Evolutionary conservation across 2,797 vertebrate species (phyloP).

Genomic region (Paratrypauchen microcephalus): DNA sequence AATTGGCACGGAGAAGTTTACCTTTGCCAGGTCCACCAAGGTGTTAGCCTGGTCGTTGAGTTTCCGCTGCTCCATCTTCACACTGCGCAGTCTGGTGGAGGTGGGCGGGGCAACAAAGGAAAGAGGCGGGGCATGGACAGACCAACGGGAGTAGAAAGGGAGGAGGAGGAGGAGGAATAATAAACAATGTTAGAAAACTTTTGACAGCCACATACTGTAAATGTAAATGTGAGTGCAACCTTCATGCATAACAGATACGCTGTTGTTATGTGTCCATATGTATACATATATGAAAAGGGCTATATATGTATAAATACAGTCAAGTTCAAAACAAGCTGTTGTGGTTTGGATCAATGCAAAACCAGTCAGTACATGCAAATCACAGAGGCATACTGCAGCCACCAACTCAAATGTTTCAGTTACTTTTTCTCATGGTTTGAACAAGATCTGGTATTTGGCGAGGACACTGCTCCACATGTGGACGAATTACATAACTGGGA

Average conservation of each 20-base stretch:
- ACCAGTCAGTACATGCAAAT: constrained; percentile 79
- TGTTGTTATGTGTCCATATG: constrained; percentile 42
- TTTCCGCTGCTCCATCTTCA: constrained; percentile 95
- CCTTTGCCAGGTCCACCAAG: constrained; percentile 91
- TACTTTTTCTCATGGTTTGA: constrained; percentile 17
- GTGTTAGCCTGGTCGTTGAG: constrained; percentile 94
- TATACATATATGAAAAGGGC: constrained; percentile 51
- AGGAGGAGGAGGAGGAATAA: constrained; percentile 40
- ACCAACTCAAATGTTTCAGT: constrained; percentile 23
- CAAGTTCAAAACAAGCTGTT: constrained; percentile 62
- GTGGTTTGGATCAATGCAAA: constrained; percentile 71
- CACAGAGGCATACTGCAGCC: constrained; percentile 68
- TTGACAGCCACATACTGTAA: constrained; percentile 31
- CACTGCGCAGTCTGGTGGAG: constrained; percentile 82
- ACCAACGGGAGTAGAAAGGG: constrained; percentile 46
- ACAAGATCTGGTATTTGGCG: constrained; percentile 26
- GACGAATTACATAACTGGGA: no score
- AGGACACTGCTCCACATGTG: no score
- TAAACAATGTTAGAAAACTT: constrained; percentile 62
- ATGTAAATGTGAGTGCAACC: constrained; percentile 54
- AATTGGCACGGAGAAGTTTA: constrained; percentile 36
- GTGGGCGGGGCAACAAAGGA: constrained; percentile 10
- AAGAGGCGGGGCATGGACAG: constrained; percentile 31
- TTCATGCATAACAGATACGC: constrained; percentile 71
- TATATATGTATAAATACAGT: constrained; percentile 35